Evolutionary conservation across 2,888 invertebrate genomes (phyloP).

Genomic region (Sympetrum striolatum): DNA sequence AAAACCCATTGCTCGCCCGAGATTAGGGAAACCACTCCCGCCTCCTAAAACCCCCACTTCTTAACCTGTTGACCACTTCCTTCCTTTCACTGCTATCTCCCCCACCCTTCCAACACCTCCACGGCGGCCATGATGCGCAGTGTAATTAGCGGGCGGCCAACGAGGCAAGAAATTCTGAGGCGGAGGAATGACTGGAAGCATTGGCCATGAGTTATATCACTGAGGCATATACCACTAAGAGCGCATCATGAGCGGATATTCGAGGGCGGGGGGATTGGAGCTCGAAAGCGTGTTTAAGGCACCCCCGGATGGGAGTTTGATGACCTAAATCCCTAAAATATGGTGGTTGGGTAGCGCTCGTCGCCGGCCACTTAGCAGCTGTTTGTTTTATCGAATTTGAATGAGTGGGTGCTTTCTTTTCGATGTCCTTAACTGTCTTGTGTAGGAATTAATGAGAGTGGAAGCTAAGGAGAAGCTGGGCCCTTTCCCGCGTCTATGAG

Average conservation of each 20-base stretch:
- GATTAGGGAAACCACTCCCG: constrained; percentile 14
- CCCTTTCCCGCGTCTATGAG: no score
- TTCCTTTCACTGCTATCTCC: not conserved
- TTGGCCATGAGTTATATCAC: not conserved
- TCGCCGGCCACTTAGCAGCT: not conserved
- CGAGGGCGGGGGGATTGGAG: not conserved
- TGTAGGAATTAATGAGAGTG: no score
- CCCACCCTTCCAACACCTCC: not conserved
- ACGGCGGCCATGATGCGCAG: not conserved
- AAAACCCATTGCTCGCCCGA: constrained; percentile 9
- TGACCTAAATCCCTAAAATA: not conserved
- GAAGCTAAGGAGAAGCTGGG: no score
- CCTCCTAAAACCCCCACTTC: not conserved
- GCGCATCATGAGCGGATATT: not conserved
- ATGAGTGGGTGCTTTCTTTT: not conserved
- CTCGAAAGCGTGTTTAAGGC: not conserved
- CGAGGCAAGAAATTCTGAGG: not conserved
- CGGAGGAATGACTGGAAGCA: not conserved
- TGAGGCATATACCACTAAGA: not conserved
- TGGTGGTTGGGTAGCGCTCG: not conserved
- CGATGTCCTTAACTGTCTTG: no score
- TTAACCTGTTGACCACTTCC: constrained; percentile 9
- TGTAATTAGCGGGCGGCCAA: not conserved
- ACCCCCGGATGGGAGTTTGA: not conserved
- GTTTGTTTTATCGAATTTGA: not conserved